A percentile compares a stretch with the other conserved stretches of the same genome.
Evolutionary conservation across 2,113 vertebrate species (phyloP).

Genomic region (Casuarius casuarius): DNA sequence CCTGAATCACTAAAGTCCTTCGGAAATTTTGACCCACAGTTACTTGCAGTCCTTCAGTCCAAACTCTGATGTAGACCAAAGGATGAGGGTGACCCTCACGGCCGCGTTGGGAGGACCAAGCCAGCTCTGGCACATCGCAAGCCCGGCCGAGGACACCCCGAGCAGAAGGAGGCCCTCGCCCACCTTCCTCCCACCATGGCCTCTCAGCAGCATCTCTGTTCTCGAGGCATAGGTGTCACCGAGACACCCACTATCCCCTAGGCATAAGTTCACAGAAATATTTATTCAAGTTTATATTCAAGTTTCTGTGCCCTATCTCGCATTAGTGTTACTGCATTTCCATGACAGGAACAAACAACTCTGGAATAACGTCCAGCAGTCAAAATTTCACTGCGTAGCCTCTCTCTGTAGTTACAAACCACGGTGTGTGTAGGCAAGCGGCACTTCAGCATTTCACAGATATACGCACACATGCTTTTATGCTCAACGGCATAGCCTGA

Average conservation of each 20-base stretch:
- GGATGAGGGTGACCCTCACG: accelerated
- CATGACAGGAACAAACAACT: conserved; percentile 53
- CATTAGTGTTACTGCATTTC: conserved; percentile 41
- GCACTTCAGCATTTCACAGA: conserved; percentile 41
- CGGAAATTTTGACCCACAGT: neutral
- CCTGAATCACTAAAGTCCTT: neutral
- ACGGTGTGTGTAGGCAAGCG: conserved; percentile 38
- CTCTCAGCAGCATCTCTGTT: neutral
- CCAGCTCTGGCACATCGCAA: neutral
- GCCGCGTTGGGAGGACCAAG: neutral
- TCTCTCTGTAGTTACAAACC: conserved; percentile 49
- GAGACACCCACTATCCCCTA: too few relatives aligned
- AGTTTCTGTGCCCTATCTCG: conserved; percentile 31
- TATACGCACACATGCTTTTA: neutral
- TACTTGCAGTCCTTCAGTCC: neutral
- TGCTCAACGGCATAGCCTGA: conserved; percentile 33
- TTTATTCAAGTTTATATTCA: neutral
- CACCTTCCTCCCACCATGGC: neutral
- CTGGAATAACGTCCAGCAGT: conserved; percentile 65
- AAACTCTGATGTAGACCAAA: neutral
- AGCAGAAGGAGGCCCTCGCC: neutral
- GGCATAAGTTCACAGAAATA: neutral
- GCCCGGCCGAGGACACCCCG: neutral
- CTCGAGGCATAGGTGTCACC: neutral
- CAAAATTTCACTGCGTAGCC: conserved; percentile 54